Percentiles rank a stretch among this genome's conserved stretches.
Evolutionary conservation across 1,140 invertebrate genomes (phyloP).

Genomic region (Penaeus indicus): DNA sequence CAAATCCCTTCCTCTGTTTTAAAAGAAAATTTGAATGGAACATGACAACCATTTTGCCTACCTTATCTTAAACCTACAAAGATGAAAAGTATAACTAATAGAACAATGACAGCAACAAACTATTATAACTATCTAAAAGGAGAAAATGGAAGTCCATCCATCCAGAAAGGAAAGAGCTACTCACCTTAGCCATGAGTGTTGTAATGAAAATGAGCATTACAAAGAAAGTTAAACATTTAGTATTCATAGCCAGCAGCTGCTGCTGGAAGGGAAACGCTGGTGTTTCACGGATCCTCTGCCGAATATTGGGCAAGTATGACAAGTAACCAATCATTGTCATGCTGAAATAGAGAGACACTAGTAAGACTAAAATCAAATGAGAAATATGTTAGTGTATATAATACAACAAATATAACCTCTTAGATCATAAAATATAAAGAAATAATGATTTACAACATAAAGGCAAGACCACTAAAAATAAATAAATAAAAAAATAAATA

Average conservation of each 20-base stretch:
- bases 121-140: background rate
- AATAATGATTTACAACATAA: too few relatives aligned
- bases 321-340: slow-evolving; percentile 86
- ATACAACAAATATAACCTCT: background rate
- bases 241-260: slow-evolving; percentile 79
- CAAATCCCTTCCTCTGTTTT: too few relatives aligned
- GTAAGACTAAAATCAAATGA: background rate
- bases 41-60: too few relatives aligned
- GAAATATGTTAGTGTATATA: background rate
- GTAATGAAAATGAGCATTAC: slow-evolving; percentile 80
- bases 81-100: background rate
- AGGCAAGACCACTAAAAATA: too few relatives aligned
- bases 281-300: slow-evolving; percentile 79
- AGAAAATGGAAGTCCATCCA: background rate
- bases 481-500: too few relatives aligned
- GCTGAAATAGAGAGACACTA: slow-evolving; percentile 71
- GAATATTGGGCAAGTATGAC: slow-evolving; percentile 84
- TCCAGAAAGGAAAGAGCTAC: slow-evolving; percentile 47
- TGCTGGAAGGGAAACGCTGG: slow-evolving; percentile 80
- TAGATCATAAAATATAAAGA: background rate
- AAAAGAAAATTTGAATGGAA: too few relatives aligned
- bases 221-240: slow-evolving; percentile 79
- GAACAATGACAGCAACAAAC: slow-evolving; percentile 11
- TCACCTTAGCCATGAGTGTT: slow-evolving; percentile 82
- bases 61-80: too few relatives aligned